Conservation (phyloP, 2,113 vertebrate species). For the Hippocampus mohnikei region DNA sequence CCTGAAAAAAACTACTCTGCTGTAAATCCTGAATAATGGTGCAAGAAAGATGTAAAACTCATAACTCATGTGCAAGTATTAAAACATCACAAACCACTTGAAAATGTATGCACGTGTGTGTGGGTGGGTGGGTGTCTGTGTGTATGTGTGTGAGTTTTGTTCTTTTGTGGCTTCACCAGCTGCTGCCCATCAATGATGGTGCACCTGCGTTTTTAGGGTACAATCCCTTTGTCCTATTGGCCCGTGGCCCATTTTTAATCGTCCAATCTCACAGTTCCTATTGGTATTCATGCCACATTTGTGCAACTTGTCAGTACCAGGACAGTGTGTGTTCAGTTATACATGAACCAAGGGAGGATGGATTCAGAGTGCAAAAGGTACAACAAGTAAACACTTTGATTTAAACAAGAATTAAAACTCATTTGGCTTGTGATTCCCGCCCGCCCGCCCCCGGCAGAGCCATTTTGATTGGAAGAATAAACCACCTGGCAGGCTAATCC, state of each 20-base stretch:
- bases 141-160: not conserved
- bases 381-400: conserved; percentile 5
- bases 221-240: conserved; percentile 21
- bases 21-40: not conserved
- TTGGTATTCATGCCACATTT: not conserved
- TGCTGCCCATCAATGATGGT: conserved; percentile 50
- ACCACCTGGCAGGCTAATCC: conserved; percentile 55
- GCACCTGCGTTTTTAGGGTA: conserved; percentile 60
- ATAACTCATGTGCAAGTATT: too few species aligned
- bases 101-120: too few species aligned
- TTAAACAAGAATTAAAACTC: conserved; percentile 4
- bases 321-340: too few species aligned
- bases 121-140: too few species aligned
- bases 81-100: too few species aligned
- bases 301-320: not conserved
- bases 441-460: not conserved
- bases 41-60: too few species aligned
- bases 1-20: too few species aligned
- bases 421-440: conserved; percentile 7
- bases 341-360: not conserved
- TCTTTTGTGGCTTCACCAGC: conserved; percentile 39
- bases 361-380: not conserved
- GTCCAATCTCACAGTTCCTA: conserved; percentile 21
- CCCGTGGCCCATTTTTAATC: conserved; percentile 49
- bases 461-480: conserved; percentile 42